Evolutionary conservation across 2,888 invertebrate species (phyloP).

Genomic region (Cataglyphis cursor): DNA sequence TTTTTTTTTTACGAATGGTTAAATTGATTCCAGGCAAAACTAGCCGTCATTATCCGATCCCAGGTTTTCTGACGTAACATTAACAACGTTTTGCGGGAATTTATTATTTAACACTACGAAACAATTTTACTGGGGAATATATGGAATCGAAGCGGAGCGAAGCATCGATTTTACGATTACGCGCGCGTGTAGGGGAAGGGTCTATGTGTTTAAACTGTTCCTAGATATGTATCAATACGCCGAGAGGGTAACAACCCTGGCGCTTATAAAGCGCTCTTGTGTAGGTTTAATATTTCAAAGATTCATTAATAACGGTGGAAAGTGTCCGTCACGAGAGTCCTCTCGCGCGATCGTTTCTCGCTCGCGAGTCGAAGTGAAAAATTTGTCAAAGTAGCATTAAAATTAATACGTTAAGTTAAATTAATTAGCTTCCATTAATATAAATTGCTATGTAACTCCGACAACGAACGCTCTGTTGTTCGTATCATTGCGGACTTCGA

Average conservation of each 20-base stretch:
- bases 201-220: constrained; percentile 59
- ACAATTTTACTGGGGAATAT: constrained; percentile 32
- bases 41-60: constrained; percentile 25
- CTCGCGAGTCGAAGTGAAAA: constrained; percentile 20
- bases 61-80: constrained; percentile 47
- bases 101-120: constrained; percentile 50
- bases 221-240: constrained; percentile 74
- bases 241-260: constrained; percentile 74
- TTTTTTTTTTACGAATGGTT: background rate
- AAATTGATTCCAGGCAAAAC: constrained; percentile 33
- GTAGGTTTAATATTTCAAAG: constrained; percentile 78
- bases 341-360: constrained; percentile 53
- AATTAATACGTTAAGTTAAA: constrained; percentile 3
- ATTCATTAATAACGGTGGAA: constrained; percentile 77
- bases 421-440: background rate
- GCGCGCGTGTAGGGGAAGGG: constrained; percentile 44
- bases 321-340: constrained; percentile 64
- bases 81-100: constrained; percentile 42
- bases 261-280: constrained; percentile 70
- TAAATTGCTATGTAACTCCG: background rate
- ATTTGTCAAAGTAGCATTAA: background rate
- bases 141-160: constrained; percentile 60
- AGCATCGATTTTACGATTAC: constrained; percentile 72
- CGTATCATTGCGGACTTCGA: background rate
- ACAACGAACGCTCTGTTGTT: background rate